Percentiles rank a stretch among this genome's conserved stretches.
Conservation (phyloP, 1,140 invertebrate species). For the Ptiloglossa arizonensis region DNA sequence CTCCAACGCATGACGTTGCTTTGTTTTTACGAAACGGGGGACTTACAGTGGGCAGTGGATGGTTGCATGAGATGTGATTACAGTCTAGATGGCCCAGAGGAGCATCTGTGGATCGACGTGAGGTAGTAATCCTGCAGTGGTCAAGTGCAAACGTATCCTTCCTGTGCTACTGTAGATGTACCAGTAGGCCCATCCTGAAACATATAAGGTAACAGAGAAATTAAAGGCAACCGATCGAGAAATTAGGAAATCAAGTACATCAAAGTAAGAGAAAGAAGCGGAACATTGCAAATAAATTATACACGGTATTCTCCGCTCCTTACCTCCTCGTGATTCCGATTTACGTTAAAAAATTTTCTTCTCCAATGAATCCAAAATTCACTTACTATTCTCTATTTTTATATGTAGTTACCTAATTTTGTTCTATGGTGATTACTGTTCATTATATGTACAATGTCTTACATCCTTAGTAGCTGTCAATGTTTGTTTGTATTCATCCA, state of each 20-base stretch:
- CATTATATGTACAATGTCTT: conserved; percentile 69
- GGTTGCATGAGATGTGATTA: conserved; percentile 74
- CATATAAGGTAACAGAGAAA: neutral
- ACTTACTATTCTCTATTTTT: conserved; percentile 54
- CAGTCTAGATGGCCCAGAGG: conserved; percentile 73
- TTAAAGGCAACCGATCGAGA: neutral
- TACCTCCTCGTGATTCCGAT: conserved; percentile 40
- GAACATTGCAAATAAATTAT: conserved; percentile 14
- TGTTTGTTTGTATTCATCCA: conserved; percentile 77
- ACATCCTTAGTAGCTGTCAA: conserved; percentile 74
- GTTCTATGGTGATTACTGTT: conserved; percentile 50
- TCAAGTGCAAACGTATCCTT: conserved; percentile 78
- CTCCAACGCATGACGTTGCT: conserved; percentile 56
- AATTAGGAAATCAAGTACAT: neutral
- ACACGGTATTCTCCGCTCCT: conserved; percentile 33
- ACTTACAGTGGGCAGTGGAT: conserved; percentile 78
- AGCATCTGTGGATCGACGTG: conserved; percentile 67
- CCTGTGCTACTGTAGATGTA: conserved; percentile 72
- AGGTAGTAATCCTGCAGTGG: conserved; percentile 62
- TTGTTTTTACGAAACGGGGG: conserved; percentile 65
- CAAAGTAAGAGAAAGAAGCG: conserved; percentile 38
- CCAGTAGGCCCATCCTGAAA: conserved; percentile 68
- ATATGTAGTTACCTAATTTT: conserved; percentile 57
- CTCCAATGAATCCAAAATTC: conserved; percentile 24
- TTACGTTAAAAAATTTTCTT: conserved; percentile 28